phyloP scores from a whole-genome alignment of 2,888 invertebrate genomes.

The Emmelina monodactyla region DNA sequence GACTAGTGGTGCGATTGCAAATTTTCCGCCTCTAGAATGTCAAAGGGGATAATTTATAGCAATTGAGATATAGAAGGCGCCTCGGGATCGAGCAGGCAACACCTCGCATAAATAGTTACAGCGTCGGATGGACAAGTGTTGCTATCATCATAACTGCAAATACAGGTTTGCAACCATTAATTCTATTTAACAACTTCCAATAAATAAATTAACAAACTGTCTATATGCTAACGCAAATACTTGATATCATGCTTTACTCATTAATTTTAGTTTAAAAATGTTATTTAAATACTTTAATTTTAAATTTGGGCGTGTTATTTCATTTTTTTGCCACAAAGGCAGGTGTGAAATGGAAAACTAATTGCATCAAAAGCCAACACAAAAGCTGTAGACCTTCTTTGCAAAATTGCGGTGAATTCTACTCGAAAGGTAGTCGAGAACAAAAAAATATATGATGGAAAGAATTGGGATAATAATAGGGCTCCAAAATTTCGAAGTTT shows the following conservation, averaged over 20 bases:
- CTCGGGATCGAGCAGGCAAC: constrained; percentile 36
- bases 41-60: constrained; percentile 57
- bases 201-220: too few species aligned
- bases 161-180: constrained; percentile 43
- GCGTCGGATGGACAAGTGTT: constrained; percentile 30
- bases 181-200: too few species aligned
- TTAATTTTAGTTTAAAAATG: too few species aligned
- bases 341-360: constrained; percentile 29
- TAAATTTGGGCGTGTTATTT: constrained; percentile 23
- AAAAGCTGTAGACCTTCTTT: constrained; percentile 18
- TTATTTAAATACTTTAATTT: constrained; percentile 5
- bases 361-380: constrained; percentile 22
- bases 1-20: constrained; percentile 44
- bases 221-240: too few species aligned
- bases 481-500: constrained; percentile 25
- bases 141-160: constrained; percentile 41
- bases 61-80: constrained; percentile 52
- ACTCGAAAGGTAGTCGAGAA: not conserved
- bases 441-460: constrained; percentile 4
- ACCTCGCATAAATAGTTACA: constrained; percentile 46
- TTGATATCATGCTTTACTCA: too few species aligned
- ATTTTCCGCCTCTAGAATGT: constrained; percentile 55
- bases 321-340: constrained; percentile 31
- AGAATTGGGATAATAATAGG: constrained; percentile 7
- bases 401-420: not conserved